Conservation (phyloP, 2,113 vertebrate species). For the Pontoporia blainvillei region DNA sequence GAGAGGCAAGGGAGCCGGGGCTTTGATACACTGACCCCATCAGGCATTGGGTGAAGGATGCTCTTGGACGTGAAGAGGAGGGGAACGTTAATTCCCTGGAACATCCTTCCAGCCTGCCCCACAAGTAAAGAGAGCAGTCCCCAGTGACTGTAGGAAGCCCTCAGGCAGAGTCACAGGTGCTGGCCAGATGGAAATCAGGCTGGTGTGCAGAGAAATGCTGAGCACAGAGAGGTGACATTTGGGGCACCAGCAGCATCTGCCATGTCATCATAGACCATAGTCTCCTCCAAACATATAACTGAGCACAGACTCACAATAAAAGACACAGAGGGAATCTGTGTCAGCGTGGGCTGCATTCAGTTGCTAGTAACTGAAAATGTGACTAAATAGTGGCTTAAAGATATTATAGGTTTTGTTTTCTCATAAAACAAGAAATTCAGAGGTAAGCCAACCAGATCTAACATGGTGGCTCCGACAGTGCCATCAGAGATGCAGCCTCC, state of each 20-base stretch:
- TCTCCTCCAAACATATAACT: background rate
- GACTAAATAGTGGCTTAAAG: slow-evolving; percentile 12
- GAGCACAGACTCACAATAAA: background rate
- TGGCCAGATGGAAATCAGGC: background rate
- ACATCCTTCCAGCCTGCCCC: background rate
- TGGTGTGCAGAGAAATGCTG: background rate
- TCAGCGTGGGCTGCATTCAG: background rate
- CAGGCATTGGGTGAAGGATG: background rate
- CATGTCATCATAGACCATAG: background rate
- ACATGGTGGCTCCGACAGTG: no score
- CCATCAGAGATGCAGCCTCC: background rate
- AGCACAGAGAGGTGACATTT: rapidly evolving
- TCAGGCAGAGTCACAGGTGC: background rate
- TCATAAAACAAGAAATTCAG: background rate
- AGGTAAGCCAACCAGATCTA: background rate
- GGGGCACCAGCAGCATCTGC: background rate
- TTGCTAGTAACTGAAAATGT: slow-evolving; percentile 25
- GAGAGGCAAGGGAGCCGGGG: background rate
- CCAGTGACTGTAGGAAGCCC: no score
- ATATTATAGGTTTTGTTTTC: slow-evolving; percentile 2
- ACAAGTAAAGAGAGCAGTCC: background rate
- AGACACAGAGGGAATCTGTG: background rate
- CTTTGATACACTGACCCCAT: background rate
- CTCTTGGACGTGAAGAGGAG: background rate
- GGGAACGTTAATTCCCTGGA: background rate